phyloP scores from a whole-genome alignment of 2,888 invertebrate genomes.

The Xanthorhoe spadicearia region DNA sequence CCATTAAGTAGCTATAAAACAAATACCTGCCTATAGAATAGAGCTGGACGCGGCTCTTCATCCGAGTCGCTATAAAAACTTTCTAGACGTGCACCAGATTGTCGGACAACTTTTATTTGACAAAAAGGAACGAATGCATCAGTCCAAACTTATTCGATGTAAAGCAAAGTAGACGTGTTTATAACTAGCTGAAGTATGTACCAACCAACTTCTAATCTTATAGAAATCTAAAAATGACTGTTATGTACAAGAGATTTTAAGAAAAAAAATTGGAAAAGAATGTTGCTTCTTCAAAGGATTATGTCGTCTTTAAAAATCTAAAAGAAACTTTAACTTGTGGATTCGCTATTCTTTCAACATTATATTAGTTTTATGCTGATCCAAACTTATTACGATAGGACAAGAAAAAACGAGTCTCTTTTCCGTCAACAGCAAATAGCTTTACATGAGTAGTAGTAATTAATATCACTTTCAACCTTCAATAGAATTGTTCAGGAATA shows the following conservation, averaged over 20 bases:
- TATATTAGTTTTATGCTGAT: not conserved
- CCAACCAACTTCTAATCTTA: not conserved
- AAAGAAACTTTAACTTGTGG: too few relatives aligned
- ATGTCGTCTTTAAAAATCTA: too few relatives aligned
- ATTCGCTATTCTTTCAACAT: too few relatives aligned
- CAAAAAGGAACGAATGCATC: not conserved
- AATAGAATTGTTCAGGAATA: not conserved
- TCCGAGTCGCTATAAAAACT: slow-evolving; percentile 26
- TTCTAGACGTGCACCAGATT: slow-evolving; percentile 26
- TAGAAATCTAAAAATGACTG: too few relatives aligned
- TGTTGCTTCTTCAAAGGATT: too few relatives aligned
- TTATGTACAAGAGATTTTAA: too few relatives aligned
- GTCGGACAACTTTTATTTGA: slow-evolving; percentile 11
- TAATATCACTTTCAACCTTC: not conserved
- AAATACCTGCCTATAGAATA: not conserved
- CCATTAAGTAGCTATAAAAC: not conserved
- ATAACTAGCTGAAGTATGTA: not conserved
- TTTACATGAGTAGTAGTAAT: not conserved
- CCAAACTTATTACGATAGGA: not conserved
- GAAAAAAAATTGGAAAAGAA: too few relatives aligned
- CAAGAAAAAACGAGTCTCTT: not conserved
- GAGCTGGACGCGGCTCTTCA: slow-evolving; percentile 3
- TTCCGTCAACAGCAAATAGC: not conserved
- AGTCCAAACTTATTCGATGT: not conserved
- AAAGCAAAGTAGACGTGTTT: not conserved